phyloP scores from a whole-genome alignment of 2,113 vertebrate genomes.

The Myanophis thanlyinensis region DNA sequence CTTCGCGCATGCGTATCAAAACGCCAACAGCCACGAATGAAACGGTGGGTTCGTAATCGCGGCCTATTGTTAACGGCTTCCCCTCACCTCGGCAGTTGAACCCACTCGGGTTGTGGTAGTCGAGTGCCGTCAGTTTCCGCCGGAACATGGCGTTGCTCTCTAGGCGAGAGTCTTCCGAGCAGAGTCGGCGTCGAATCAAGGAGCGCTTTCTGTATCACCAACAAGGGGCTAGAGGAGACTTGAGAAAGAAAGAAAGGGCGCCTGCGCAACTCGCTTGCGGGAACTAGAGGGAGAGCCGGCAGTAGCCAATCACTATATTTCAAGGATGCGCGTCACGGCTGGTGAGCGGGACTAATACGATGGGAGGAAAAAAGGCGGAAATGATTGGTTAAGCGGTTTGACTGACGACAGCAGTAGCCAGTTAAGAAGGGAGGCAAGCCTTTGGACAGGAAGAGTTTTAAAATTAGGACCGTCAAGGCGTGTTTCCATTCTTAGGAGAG shows the following conservation, averaged over 20 bases:
- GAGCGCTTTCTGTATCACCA: background rate
- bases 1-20: background rate
- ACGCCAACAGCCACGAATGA: background rate
- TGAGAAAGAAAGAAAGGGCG: background rate
- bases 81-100: slow-evolving; percentile 24
- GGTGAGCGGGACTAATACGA: background rate
- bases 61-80: background rate
- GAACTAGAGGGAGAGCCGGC: too few relatives aligned
- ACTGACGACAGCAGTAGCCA: background rate
- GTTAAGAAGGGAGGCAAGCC: background rate
- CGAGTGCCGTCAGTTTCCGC: slow-evolving; percentile 24
- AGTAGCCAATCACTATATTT: background rate
- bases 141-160: slow-evolving; percentile 14
- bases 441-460: background rate
- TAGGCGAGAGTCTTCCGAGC: background rate
- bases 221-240: background rate
- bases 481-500: too few relatives aligned
- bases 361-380: too few relatives aligned
- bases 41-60: background rate
- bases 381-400: background rate
- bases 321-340: background rate
- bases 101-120: slow-evolving; percentile 16
- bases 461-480: background rate
- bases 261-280: background rate
- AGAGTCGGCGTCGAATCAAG: background rate